These are phyloP conservation scores for Gracilinanus agilis DNA, from an alignment of 2,113 vertebrate species.

Conservation along the genomic window DNA sequence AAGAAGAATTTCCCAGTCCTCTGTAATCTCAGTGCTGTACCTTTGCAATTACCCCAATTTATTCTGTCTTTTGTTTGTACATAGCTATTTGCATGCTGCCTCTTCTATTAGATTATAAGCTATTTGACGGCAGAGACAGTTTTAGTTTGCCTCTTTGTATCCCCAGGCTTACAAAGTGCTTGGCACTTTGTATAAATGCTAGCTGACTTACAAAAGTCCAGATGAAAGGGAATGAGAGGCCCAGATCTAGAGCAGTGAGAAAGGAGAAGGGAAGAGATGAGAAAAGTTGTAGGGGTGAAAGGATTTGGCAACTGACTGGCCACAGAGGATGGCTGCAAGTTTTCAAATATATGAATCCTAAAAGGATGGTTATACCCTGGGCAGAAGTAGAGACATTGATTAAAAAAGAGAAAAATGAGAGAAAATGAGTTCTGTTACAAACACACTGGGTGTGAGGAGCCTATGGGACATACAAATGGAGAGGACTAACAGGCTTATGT, in stretches of 20 bases:
- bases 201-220: no score
- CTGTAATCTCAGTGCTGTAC: not conserved
- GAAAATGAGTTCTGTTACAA: not conserved
- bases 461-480: not conserved
- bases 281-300: not conserved
- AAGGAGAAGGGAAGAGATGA: not conserved
- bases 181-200: not conserved
- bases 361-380: not conserved
- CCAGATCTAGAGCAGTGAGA: no score
- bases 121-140: not conserved
- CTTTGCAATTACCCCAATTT: not conserved
- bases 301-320: not conserved
- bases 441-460: not conserved
- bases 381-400: not conserved
- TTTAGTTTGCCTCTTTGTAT: not conserved
- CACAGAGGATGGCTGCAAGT: not conserved
- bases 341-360: not conserved
- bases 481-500: not conserved
- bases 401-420: not conserved
- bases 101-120: not conserved
- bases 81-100: not conserved
- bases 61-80: not conserved
- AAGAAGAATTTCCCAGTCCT: not conserved
- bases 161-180: not conserved
- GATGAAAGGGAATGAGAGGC: no score